Evolutionary conservation across 2,113 vertebrate species (phyloP).

Genomic region (Ceyx melanurus): DNA sequence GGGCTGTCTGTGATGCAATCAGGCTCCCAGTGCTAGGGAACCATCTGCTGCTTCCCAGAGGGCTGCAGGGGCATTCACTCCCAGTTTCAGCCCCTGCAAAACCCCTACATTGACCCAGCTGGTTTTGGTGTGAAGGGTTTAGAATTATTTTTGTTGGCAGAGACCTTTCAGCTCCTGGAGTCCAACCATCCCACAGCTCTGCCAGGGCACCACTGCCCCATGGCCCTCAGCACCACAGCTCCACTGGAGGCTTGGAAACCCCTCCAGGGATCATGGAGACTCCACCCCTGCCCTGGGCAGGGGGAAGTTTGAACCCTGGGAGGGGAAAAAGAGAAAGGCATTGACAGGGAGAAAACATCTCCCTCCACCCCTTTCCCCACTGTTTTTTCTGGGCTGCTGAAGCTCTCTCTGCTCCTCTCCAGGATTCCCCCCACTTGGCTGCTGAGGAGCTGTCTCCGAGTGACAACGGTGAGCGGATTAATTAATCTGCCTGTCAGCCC

Average conservation of each 20-base stretch:
- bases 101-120: accelerated
- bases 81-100: background rate
- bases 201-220: background rate
- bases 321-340: background rate
- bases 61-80: background rate
- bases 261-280: too few species aligned
- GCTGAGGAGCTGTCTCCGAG: background rate
- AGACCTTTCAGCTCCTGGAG: background rate
- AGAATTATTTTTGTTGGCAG: background rate
- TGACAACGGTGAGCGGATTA: constrained; percentile 39
- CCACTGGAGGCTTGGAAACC: too few species aligned
- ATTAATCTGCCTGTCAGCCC: constrained; percentile 25
- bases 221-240: background rate
- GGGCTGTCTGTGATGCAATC: background rate
- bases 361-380: background rate
- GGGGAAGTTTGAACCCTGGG: background rate
- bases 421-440: background rate
- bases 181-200: background rate
- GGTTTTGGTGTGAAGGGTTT: accelerated
- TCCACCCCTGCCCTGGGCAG: background rate
- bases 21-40: background rate
- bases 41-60: background rate
- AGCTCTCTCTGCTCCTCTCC: background rate
- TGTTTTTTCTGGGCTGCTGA: background rate
- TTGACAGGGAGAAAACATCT: background rate